Base-by-base conservation (phyloP, 1,140 invertebrate species). In the Mesaphorura yosii region DNA sequence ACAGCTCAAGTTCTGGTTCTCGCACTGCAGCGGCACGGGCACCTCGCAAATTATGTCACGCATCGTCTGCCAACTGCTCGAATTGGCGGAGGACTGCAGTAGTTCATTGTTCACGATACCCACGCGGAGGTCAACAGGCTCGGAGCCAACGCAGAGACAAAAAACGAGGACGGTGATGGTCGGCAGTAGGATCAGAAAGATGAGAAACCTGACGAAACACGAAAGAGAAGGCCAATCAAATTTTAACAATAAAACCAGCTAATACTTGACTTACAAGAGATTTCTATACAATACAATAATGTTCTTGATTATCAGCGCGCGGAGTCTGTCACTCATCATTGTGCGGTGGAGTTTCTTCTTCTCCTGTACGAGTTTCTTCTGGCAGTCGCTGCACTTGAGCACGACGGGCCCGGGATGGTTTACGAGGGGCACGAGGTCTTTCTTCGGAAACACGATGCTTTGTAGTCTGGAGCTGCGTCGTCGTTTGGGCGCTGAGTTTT, bases 161-260 rank as follows among this genome's bases (percentile, higher is more conserved):
- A 95, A 94, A 2, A 94, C 76, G 39, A 92, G 83, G 19, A 90
- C 87, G 73, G 95, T 88, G 70, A 88, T 81, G 2, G 90, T 83
- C 27, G 91, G 91, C 62, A 94, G 69, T 10, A 84, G 81, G 65
- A 94, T 88, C 64, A 94, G 87, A 70, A 95, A 94, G 53, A 86
- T 69, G 78, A 92, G 86, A 17, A 90, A 81, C 37, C 84, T 86
- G 65, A 25, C 72, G 71, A 55, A 55, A 62, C 40, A 41, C 10
- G 19, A 39, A 48, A 15, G 22, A 34, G 22, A 42, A 12, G 20
- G 12, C 41, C 19, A 27, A 48, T 48, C 26, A 17, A 28, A 46
- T 22, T 29, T 38, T 20, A 5, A 29, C 23, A 4, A 39, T 5
- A 51, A 19, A 15, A 42, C 17, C n/a, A 7, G 4, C 15, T 17